Conservation (phyloP, 2,797 vertebrate genomes). For the Sebastes wilsoni region DNA sequence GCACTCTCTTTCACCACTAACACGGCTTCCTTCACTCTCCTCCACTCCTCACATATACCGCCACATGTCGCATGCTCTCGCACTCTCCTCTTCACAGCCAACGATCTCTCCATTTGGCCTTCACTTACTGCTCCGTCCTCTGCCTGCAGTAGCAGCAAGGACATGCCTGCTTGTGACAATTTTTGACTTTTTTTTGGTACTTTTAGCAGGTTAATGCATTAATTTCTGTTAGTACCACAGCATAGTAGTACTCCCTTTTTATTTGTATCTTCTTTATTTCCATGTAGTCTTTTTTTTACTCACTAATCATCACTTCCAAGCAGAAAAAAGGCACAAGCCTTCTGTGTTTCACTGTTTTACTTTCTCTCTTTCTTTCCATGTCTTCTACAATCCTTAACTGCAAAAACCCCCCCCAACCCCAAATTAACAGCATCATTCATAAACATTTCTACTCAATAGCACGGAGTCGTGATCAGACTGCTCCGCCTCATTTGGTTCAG, state of each 20-base stretch:
- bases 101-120: not conserved
- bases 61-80: constrained; percentile 45
- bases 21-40: constrained; percentile 44
- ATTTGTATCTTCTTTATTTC: not conserved
- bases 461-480: not conserved
- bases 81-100: constrained; percentile 21
- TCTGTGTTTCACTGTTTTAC: not conserved
- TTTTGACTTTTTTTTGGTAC: not conserved
- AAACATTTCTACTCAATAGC: not conserved
- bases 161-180: not conserved
- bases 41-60: constrained; percentile 35
- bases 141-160: not conserved
- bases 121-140: not conserved
- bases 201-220: not conserved
- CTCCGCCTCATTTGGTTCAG: not conserved
- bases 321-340: not conserved
- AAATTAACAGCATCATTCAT: constrained; percentile 19
- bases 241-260: not conserved
- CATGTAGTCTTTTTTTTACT: not conserved
- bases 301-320: not conserved
- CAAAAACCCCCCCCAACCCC: not conserved
- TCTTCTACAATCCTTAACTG: not conserved
- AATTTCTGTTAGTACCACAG: not conserved
- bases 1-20: constrained; percentile 51
- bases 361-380: not conserved